These are phyloP conservation scores for Podabrus alpinus DNA, from an alignment of 2,888 invertebrate genomes.

Conservation along the genomic window DNA sequence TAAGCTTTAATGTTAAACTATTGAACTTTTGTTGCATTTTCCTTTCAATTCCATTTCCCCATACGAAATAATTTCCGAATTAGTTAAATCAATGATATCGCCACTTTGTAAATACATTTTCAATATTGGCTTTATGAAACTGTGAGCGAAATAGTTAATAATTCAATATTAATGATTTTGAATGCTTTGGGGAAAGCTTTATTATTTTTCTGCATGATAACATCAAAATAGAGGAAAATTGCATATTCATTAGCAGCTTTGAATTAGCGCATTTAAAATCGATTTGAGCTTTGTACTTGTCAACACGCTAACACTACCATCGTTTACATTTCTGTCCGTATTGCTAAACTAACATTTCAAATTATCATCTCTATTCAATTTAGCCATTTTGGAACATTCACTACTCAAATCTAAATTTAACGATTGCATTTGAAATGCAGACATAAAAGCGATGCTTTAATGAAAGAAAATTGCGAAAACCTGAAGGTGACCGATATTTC, in stretches of 20 bases:
- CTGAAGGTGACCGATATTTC: not conserved
- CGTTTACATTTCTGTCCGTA: conserved; percentile 20
- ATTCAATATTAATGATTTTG: conserved; percentile 40
- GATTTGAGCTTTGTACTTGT: conserved; percentile 25
- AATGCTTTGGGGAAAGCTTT: conserved; percentile 31
- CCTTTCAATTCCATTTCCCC: not conserved
- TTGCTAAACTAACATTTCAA: conserved; percentile 23
- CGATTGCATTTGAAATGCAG: not conserved
- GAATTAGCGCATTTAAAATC: conserved; percentile 30
- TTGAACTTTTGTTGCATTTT: not conserved
- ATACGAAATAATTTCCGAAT: not conserved
- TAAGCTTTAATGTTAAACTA: not conserved
- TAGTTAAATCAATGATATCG: not conserved
- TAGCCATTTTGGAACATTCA: not conserved
- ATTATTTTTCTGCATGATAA: conserved; percentile 35
- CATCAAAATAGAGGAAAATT: conserved; percentile 30
- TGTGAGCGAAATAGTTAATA: conserved; percentile 25
- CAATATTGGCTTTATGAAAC: not conserved
- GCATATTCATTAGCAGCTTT: conserved; percentile 32
- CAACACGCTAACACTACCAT: conserved; percentile 24
- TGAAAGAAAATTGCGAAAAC: conserved; percentile 2
- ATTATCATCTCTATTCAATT: conserved; percentile 25
- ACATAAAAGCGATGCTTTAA: not conserved
- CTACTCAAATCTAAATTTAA: not conserved
- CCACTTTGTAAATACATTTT: not conserved